Base-by-base conservation (phyloP, 2,113 vertebrate genomes). In the Cebus imitator region DNA sequence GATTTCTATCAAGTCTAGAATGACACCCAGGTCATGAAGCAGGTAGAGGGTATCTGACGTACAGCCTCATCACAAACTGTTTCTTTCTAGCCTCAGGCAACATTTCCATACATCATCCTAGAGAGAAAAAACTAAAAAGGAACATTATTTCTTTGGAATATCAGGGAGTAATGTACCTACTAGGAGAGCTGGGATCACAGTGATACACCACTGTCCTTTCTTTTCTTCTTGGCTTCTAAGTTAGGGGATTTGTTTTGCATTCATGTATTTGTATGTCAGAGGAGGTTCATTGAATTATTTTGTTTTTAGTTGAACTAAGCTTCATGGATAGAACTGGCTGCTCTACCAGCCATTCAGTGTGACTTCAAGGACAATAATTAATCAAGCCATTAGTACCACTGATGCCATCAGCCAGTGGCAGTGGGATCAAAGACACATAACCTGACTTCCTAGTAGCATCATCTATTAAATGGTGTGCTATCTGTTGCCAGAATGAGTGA, bases 331-430 rank as follows among this genome's bases (percentile, higher is more conserved):
- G 18, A 91, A 91, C 14, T 90, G 90, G 6, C n/a, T 93, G 68
- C 17, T 93, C 37, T 75, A 75, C 13, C 2, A 87, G 75, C 14
- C n/a, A 75, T 95, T 88, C 30, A 75, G 12, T 83, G 64, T 55
- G 82, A 32, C 45, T 91, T 87, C 17, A 48, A 85, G 88, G 78
- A 66, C 32, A 91, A 70, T 88, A 95, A 80, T 92, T 87, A 80
- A 92, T 72, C 35, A 92, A 96, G 40, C 18, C 45, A 37, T 94
- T 86, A 50, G 32, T 58, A 83, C 80, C 32, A 37, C 32, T 58
- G 52, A 93, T 93, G 40, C 64, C 48, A 84, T 91, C 4, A 50
- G 23, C 30, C 58, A 68, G 20, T 91, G 92, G n/a, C 40, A 91
- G 43, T 93, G 73, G 48, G 40, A 55, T 83, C 52, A 92, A 87